These are phyloP conservation scores for Lutraria lutraria DNA, from an alignment of 2,888 invertebrate genomes.

Conservation along the genomic window DNA sequence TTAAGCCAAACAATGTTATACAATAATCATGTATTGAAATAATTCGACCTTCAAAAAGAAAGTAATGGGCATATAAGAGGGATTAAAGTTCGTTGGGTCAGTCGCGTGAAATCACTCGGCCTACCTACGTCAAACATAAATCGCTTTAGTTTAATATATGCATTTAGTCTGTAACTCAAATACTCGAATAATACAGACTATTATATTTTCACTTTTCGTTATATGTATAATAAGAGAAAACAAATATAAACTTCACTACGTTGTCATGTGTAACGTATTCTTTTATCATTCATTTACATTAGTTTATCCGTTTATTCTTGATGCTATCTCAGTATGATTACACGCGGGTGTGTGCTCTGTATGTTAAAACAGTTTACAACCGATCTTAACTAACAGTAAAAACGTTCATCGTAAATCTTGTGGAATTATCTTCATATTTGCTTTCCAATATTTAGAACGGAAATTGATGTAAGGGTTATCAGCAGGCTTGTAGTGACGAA, in stretches of 20 bases:
- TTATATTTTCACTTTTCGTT: background rate
- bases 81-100: background rate
- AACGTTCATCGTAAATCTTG: constrained; percentile 38
- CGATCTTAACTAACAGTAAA: constrained; percentile 22
- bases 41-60: background rate
- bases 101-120: background rate
- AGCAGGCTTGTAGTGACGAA: constrained; percentile 25
- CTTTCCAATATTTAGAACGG: constrained; percentile 48
- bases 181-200: background rate
- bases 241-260: background rate
- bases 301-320: background rate
- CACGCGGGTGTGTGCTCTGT: background rate
- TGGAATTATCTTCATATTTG: constrained; percentile 21
- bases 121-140: constrained; percentile 9
- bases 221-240: no score
- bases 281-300: background rate
- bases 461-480: constrained; percentile 54
- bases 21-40: background rate
- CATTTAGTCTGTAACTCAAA: background rate
- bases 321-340: background rate
- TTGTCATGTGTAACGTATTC: background rate
- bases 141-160: constrained; percentile 7
- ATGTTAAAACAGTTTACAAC: constrained; percentile 21
- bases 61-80: background rate
- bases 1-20: background rate